Conservation (phyloP, 1,140 invertebrate genomes). For the Dreissena polymorpha region DNA sequence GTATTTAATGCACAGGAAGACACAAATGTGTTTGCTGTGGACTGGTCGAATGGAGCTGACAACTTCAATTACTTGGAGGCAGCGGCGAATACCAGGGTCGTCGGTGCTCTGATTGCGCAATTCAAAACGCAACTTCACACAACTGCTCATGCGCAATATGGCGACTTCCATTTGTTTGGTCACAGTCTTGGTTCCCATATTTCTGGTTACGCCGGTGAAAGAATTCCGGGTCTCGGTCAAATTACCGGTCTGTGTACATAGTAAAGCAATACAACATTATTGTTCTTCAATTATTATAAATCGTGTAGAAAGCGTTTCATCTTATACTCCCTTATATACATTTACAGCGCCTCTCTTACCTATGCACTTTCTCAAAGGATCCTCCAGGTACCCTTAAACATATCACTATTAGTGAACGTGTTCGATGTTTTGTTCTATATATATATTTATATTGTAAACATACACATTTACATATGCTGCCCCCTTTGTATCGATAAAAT, state of each 20-base stretch:
- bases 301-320: too few relatives aligned
- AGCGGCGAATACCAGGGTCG: constrained; percentile 93
- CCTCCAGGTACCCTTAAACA: too few relatives aligned
- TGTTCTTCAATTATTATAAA: too few relatives aligned
- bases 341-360: too few relatives aligned
- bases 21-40: constrained; percentile 94
- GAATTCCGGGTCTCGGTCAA: constrained; percentile 82
- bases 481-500: too few relatives aligned
- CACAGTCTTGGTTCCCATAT: constrained; percentile 77
- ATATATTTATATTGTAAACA: too few relatives aligned
- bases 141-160: constrained; percentile 15
- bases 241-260: constrained; percentile 82
- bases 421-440: too few relatives aligned
- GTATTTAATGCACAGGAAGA: constrained; percentile 89
- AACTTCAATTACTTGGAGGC: constrained; percentile 90
- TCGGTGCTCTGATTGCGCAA: constrained; percentile 93
- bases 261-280: too few relatives aligned
- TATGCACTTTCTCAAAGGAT: too few relatives aligned
- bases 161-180: constrained; percentile 69
- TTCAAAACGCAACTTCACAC: constrained; percentile 81
- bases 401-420: too few relatives aligned
- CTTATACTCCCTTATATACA: too few relatives aligned
- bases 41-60: constrained; percentile 94
- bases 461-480: too few relatives aligned
- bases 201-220: constrained; percentile 74